Evolutionary conservation across 2,797 vertebrate genomes (phyloP), one percentile per base, ranked within the genome.

Genomic region (Pipistrellus pygmaeus): DNA sequence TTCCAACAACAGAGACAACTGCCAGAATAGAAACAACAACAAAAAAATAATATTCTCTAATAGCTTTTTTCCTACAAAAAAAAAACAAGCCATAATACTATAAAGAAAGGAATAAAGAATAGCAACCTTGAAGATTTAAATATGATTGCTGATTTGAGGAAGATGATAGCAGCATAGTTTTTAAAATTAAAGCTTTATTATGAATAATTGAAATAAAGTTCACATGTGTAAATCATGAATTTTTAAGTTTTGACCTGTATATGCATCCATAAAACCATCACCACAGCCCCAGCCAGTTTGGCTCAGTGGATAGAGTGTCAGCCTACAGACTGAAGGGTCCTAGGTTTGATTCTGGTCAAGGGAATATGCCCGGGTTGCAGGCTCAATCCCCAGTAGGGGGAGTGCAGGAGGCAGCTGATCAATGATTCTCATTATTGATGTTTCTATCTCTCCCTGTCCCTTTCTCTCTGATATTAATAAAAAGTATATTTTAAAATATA

Each of bases 41-140:
- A 44, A 73, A 9, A 9, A 60, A 90, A 25, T 78, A 38, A 48
- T 82, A 57, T 55, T 82, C 14, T 77, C 51, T 76, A 60, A 91
- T 68, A 55, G 32, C 12, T 75, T 82, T 84, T 27, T 46, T 9
- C 27, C 60, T 62, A 62, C 2, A 62, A 62, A 46, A 44, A 64
- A 38, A 38, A 68, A 55, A 35, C 11, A 77, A 35, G 25, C 30
- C 2, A 60, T 53, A 68, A 73, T 75, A 27, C 27, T 66, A 48
- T 57, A 25, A 81, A 86, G 69, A 86, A 69, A 72, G 8, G 11
- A 83, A 35, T 23, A 94, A 76, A 90, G 20, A 32, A 41, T 13
- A 91, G 32, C 8, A 88, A 71, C 55, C n/a, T 76, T 87, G 44
- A 78, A 69, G 78, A 48, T 87, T 77, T 83, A 83, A 90, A 64